A percentile compares a stretch with the other conserved stretches of the same genome.
Conservation (phyloP, 2,113 vertebrate species). For the Tetraodon nigroviridis region DNA sequence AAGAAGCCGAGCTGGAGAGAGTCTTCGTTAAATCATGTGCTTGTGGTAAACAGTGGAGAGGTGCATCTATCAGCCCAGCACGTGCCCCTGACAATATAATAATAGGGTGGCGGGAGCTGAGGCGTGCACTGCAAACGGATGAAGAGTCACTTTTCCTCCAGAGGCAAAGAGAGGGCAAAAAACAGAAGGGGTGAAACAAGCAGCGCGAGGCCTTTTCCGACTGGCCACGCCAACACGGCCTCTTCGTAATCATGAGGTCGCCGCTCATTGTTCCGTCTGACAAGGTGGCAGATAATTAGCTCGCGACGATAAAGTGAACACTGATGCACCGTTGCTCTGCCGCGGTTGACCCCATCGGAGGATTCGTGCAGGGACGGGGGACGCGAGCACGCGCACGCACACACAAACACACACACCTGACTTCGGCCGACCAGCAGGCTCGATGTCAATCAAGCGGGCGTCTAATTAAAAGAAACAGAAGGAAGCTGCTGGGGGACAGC, state of each 20-base stretch:
- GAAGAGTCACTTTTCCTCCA: constrained; percentile 50
- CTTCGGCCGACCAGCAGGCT: constrained; percentile 56
- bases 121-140: constrained; percentile 70
- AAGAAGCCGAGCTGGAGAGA: constrained; percentile 53
- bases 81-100: constrained; percentile 73
- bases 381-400: constrained; percentile 13
- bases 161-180: constrained; percentile 39
- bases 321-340: constrained; percentile 60
- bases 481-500: constrained; percentile 87
- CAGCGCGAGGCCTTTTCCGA: constrained; percentile 61
- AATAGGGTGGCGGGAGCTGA: constrained; percentile 61
- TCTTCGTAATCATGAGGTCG: constrained; percentile 63
- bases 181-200: constrained; percentile 36
- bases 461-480: constrained; percentile 94
- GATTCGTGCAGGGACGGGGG: constrained; percentile 30
- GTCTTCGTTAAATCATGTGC: constrained; percentile 70
- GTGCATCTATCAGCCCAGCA: constrained; percentile 71
- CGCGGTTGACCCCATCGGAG: constrained; percentile 59
- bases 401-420: constrained; percentile 22
- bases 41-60: constrained; percentile 70
- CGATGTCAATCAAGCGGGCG: constrained; percentile 76
- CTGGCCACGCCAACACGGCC: constrained; percentile 40
- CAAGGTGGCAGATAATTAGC: constrained; percentile 66
- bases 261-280: constrained; percentile 65
- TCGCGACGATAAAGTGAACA: constrained; percentile 72